These are phyloP conservation scores for Corythoichthys intestinalis DNA, from an alignment of 2,113 vertebrate genomes.

Conservation along the genomic window DNA sequence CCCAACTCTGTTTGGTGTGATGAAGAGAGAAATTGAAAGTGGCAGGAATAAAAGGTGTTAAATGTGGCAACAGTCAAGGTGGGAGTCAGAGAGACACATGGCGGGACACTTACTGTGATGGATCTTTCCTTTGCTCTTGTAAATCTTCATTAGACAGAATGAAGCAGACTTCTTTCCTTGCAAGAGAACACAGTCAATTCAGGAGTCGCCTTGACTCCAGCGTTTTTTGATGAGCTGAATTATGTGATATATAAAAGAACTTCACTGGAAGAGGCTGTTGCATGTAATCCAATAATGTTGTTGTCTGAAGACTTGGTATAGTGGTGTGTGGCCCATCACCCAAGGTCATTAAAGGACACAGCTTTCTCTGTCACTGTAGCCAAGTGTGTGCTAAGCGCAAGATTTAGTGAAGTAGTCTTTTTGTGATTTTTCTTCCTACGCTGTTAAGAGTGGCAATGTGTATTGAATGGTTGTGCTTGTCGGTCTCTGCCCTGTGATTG, in stretches of 20 bases:
- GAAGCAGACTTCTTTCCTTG: neutral
- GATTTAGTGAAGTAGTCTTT: too few species aligned
- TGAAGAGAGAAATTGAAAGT: conserved; percentile 35
- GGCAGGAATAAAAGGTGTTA: conserved; percentile 20
- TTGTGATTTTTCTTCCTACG: too few species aligned
- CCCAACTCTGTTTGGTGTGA: conserved; percentile 25
- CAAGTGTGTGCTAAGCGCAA: neutral
- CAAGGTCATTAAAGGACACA: neutral
- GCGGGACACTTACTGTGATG: conserved; percentile 15
- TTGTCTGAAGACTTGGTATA: neutral
- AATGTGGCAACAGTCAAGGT: conserved; percentile 4
- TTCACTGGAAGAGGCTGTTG: neutral
- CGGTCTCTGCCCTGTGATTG: too few species aligned
- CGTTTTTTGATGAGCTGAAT: neutral
- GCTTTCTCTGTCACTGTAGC: neutral
- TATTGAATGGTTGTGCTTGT: too few species aligned
- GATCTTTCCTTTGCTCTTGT: conserved; percentile 6
- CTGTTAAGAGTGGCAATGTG: too few species aligned
- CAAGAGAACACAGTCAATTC: neutral
- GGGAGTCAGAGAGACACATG: conserved; percentile 5
- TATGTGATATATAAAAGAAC: neutral
- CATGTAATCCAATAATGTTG: neutral
- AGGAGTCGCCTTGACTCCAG: neutral
- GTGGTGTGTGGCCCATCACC: neutral
- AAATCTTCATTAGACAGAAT: neutral